phyloP scores from a whole-genome alignment of 35 echinoderm and acorn worm species.

The Holothuria glaberrima region DNA sequence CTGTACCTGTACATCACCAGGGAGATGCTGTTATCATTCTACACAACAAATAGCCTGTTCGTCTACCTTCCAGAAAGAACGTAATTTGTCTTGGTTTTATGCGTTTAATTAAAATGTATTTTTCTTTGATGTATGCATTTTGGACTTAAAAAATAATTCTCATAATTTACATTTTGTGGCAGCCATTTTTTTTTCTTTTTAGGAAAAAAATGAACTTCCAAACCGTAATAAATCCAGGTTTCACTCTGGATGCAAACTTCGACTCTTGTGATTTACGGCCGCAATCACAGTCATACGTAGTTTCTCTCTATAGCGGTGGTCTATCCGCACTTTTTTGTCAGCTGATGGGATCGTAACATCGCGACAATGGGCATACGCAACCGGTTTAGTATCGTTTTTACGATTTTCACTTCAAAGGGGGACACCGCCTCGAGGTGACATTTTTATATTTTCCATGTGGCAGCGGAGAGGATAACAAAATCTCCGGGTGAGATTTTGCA shows the following conservation, averaged over 20 bases:
- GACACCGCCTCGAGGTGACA: constrained; percentile 41
- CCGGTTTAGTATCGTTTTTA: constrained; percentile 41
- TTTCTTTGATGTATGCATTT: too few relatives aligned
- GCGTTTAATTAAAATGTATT: too few relatives aligned
- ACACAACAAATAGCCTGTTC: too few relatives aligned
- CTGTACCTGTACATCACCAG: too few relatives aligned
- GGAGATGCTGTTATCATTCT: too few relatives aligned
- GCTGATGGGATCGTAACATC: constrained; percentile 44
- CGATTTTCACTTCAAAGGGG: constrained; percentile 52
- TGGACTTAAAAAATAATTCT: too few relatives aligned
- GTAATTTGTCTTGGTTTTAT: too few relatives aligned
- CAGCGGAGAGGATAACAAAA: constrained; percentile 20
- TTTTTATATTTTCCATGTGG: constrained; percentile 52
- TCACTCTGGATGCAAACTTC: constrained; percentile 11
- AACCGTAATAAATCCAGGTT: too few relatives aligned
- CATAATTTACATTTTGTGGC: too few relatives aligned
- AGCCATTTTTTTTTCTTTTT: too few relatives aligned
- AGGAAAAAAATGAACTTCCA: too few relatives aligned
- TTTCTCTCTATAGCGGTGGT: background rate
- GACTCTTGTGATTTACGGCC: constrained; percentile 14
- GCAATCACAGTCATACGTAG: constrained; percentile 7
- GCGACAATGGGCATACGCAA: constrained; percentile 22
- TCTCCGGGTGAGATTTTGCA: constrained; percentile 39
- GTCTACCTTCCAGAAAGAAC: too few relatives aligned
- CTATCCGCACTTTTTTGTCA: constrained; percentile 13